Conservation (phyloP, 2,888 invertebrate genomes). For the Drosophila multiciliata region DNA sequence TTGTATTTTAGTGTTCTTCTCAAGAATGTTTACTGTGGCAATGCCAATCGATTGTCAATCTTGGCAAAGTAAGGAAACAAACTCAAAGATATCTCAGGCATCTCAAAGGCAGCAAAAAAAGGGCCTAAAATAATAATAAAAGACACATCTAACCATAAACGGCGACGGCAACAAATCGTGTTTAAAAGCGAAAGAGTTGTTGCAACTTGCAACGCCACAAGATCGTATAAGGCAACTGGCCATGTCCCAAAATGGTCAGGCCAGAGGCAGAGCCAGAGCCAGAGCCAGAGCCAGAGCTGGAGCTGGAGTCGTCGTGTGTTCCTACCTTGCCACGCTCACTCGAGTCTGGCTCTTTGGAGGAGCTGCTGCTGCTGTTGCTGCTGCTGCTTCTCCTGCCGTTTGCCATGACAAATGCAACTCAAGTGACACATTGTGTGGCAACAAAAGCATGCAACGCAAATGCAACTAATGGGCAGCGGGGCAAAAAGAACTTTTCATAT, state of each 20-base stretch:
- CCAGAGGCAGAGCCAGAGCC: conserved; percentile 3
- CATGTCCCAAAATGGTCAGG: conserved; percentile 72
- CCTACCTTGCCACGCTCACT: conserved; percentile 18
- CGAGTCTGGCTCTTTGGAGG: conserved; percentile 56
- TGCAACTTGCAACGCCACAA: conserved; percentile 23
- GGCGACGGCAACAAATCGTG: conserved; percentile 55
- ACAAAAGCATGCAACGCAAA: conserved; percentile 62
- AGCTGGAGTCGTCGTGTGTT: conserved; percentile 12
- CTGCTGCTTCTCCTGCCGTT: conserved; percentile 8
- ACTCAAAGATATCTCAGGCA: conserved; percentile 17
- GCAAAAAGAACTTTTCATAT: conserved; percentile 54
- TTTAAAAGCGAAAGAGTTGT: conserved; percentile 68
- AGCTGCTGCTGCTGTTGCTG: conserved; percentile 36
- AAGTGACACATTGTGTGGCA: conserved; percentile 76
- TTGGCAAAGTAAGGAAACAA: conserved; percentile 15
- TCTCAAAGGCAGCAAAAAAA: conserved; percentile 20
- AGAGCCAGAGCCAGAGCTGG: no score
- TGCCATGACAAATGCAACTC: conserved; percentile 79
- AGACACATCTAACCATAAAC: conserved; percentile 70
- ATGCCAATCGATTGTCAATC: conserved; percentile 41
- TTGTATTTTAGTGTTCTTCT: background rate
- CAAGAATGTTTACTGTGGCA: background rate
- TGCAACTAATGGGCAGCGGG: conserved; percentile 62
- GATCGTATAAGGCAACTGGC: conserved; percentile 72
- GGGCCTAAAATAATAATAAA: background rate